Conservation (phyloP, 2,797 vertebrate species). For the Macroramphosus scolopax region DNA sequence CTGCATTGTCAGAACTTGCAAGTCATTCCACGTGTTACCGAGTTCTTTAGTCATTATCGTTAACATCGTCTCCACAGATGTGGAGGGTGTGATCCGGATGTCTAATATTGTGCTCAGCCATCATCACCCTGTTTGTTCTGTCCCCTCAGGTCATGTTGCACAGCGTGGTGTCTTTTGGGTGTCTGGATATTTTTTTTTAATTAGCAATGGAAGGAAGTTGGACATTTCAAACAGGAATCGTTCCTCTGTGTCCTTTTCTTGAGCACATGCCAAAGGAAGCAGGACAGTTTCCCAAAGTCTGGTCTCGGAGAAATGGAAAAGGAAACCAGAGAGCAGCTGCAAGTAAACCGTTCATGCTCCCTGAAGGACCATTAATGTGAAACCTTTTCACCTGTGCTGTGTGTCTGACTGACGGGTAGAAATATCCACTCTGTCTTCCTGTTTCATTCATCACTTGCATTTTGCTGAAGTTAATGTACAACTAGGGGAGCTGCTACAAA, state of each 20-base stretch:
- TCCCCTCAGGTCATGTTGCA: slow-evolving; percentile 22
- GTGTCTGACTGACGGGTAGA: slow-evolving; percentile 27
- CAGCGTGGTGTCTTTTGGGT: slow-evolving; percentile 14
- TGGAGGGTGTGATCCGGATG: slow-evolving; percentile 11
- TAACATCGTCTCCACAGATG: slow-evolving; percentile 4
- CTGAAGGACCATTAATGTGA: slow-evolving; percentile 40
- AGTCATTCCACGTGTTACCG: slow-evolving; percentile 44
- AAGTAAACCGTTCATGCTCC: slow-evolving; percentile 26
- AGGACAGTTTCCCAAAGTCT: slow-evolving; percentile 10
- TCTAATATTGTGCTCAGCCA: slow-evolving; percentile 31
- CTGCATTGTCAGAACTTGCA: slow-evolving; percentile 44
- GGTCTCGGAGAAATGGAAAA: slow-evolving; percentile 19
- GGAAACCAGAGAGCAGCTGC: slow-evolving; percentile 30
- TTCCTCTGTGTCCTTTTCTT: slow-evolving; percentile 12
- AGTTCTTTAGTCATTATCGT: slow-evolving; percentile 12
- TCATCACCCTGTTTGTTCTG: slow-evolving; percentile 24
- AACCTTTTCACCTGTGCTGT: slow-evolving; percentile 30
- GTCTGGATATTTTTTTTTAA: neutral
- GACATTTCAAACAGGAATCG: slow-evolving; percentile 10
- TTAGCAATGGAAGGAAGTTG: slow-evolving; percentile 22
- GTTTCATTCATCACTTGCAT: slow-evolving; percentile 18
- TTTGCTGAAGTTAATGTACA: slow-evolving; percentile 25
- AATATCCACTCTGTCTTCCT: slow-evolving; percentile 36
- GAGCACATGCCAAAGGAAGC: slow-evolving; percentile 31
- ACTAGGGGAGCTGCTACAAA: slow-evolving; percentile 24